Conservation (phyloP, 2,797 vertebrate genomes). For the Phrynocephalus guinanensis region DNA sequence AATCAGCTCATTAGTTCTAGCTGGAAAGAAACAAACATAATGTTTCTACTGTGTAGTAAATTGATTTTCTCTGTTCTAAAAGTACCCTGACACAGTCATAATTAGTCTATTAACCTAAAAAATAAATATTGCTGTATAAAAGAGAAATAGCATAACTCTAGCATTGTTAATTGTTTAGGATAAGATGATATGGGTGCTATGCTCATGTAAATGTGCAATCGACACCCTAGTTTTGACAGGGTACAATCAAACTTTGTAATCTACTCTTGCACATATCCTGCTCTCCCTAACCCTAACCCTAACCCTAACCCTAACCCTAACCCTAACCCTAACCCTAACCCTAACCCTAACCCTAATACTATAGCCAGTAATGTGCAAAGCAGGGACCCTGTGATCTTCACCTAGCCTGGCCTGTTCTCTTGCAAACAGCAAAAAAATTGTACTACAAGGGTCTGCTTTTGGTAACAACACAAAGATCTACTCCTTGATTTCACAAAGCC, state of each 20-base stretch:
- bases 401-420: no score
- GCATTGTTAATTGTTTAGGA: not conserved
- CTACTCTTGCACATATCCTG: not conserved
- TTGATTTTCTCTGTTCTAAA: slow-evolving; percentile 19
- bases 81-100: not conserved
- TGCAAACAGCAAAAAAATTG: no score
- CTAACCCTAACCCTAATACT: no score
- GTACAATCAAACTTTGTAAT: not conserved
- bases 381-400: no score
- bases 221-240: not conserved
- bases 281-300: no score
- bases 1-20: slow-evolving; percentile 1
- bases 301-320: no score
- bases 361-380: not conserved
- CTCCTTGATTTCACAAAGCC: no score
- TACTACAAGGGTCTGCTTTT: no score
- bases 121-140: slow-evolving; percentile 26
- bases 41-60: slow-evolving; percentile 5
- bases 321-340: no score
- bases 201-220: not conserved
- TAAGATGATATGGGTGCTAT: not conserved
- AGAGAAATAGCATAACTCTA: not conserved
- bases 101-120: slow-evolving; percentile 7
- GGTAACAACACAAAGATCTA: no score
- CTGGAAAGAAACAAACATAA: slow-evolving; percentile 22